Conservation (phyloP, 2,888 invertebrate species). For the Dryococelus australis region DNA sequence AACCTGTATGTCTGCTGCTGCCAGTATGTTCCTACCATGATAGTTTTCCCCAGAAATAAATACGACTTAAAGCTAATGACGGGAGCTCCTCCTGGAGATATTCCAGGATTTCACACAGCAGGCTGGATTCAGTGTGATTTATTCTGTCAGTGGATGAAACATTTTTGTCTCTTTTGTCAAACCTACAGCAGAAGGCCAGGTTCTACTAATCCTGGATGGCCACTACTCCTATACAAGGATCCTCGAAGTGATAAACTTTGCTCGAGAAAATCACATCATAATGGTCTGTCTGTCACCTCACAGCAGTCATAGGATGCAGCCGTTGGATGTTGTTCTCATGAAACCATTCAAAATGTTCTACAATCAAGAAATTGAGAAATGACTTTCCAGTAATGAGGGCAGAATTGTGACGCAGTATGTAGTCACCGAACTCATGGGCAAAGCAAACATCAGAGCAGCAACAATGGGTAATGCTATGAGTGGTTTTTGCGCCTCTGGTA, state of each 20-base stretch:
- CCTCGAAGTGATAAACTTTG: no score
- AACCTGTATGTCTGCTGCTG: conserved; percentile 52
- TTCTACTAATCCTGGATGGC: conserved; percentile 49
- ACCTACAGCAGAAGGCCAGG: conserved; percentile 44
- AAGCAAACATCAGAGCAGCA: conserved; percentile 35
- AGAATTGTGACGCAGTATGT: conserved; percentile 33
- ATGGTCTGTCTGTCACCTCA: conserved; percentile 34
- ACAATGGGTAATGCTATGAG: conserved; percentile 31
- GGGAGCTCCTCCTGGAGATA: conserved; percentile 51
- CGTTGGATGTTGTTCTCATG: conserved; percentile 37
- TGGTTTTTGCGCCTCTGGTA: conserved; percentile 33
- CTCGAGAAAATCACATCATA: no score
- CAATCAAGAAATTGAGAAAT: conserved; percentile 32
- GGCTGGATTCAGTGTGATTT: conserved; percentile 47
- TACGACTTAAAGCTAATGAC: conserved; percentile 52
- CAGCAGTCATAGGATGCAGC: background rate
- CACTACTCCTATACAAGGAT: conserved; percentile 47
- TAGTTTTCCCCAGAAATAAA: conserved; percentile 54
- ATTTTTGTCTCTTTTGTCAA: no score
- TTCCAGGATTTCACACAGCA: conserved; percentile 50
- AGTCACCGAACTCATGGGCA: conserved; percentile 30
- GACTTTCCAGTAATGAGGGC: conserved; percentile 29
- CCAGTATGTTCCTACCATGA: conserved; percentile 52
- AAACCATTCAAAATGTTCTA: conserved; percentile 40
- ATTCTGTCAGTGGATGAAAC: no score